Evolutionary conservation across 2,113 vertebrate species (phyloP), one percentile per base, ranked within the genome.

Genomic region (Urocitellus parryii): DNA sequence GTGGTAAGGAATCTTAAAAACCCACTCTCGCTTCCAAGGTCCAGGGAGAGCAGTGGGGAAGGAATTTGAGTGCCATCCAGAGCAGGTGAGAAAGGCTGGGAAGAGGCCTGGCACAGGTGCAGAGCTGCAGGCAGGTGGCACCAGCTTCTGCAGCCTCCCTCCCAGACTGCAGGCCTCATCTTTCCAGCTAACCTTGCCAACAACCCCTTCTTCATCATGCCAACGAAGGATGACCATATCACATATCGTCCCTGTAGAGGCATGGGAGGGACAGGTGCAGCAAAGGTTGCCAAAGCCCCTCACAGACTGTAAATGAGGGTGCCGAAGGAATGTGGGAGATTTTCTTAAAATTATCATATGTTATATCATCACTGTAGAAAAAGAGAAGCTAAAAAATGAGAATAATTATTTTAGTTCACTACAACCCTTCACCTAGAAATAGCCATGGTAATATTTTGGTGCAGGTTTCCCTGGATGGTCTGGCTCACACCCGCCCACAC

Each of bases 1-100:
- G 68, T 63, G 74, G 77, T 18, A n/a, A 92, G 91, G 82, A 97
- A 92, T 97, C 87, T 95, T 80, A 85, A 90, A 93, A 97, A 65
- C 93, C 83, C 81, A 56, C 74, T 76, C 53, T 96, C 24, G 45
- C 73, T 93, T 86, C 96, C 94, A 95, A 94, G 91, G 72, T 92
- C 61, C 68, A 4, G 67, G 88, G 88, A 91, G 67, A 53, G 68
- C 39, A 1, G 29, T 4, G 68, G 63, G 91, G 81, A 79, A 90
- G 83, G 97, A 94, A 97, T 93, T 2, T 85, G 94, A 58, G 84
- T 0, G 7, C 14, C 58, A 56, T 70, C 94, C 96, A 96, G 94
- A 86, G 83, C 95, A 96, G 96, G 95, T 91, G 95, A 93, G 63
- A 68, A 16, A 7, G 48, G 78, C 80, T 70, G 2, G 10, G 61